Percentiles rank a stretch among this genome's conserved stretches.
phyloP scores from a whole-genome alignment of 2,113 vertebrate genomes.

The Trachemys scripta region DNA sequence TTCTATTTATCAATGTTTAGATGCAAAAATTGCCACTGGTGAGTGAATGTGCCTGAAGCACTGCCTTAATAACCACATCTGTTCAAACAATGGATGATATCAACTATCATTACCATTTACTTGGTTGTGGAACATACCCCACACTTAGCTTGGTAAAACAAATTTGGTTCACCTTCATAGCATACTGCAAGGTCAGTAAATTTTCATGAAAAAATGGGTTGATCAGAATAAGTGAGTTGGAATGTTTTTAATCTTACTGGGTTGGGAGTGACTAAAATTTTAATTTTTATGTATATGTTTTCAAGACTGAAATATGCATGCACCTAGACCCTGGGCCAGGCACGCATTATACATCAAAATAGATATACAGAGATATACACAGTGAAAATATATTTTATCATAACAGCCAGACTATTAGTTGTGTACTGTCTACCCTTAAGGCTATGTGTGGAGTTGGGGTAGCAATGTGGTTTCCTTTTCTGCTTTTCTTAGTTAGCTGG shows the following conservation, averaged over 20 bases:
- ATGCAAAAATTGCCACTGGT: not conserved
- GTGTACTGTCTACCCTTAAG: not conserved
- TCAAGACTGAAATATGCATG: conserved; percentile 17
- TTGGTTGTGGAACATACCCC: conserved; percentile 12
- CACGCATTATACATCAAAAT: conserved; percentile 22
- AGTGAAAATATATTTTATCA: not conserved
- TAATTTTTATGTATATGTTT: conserved; percentile 25
- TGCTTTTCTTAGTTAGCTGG: not conserved
- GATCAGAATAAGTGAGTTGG: not conserved
- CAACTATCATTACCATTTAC: conserved; percentile 21
- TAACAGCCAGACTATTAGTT: not conserved
- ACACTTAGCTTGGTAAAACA: not conserved
- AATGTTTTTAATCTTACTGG: not conserved
- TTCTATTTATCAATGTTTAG: conserved; percentile 27
- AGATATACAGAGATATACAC: not conserved
- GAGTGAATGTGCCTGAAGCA: conserved; percentile 37
- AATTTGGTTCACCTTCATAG: conserved; percentile 32
- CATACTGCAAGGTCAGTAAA: conserved; percentile 8
- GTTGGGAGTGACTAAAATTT: not conserved
- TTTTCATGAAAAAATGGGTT: not conserved
- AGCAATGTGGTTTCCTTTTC: not conserved
- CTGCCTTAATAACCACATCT: conserved; percentile 15
- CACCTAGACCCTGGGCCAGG: not conserved
- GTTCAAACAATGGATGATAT: conserved; percentile 38
- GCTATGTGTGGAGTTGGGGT: not conserved